Conservation (phyloP, 2,888 invertebrate species). For the Tipula unca region DNA sequence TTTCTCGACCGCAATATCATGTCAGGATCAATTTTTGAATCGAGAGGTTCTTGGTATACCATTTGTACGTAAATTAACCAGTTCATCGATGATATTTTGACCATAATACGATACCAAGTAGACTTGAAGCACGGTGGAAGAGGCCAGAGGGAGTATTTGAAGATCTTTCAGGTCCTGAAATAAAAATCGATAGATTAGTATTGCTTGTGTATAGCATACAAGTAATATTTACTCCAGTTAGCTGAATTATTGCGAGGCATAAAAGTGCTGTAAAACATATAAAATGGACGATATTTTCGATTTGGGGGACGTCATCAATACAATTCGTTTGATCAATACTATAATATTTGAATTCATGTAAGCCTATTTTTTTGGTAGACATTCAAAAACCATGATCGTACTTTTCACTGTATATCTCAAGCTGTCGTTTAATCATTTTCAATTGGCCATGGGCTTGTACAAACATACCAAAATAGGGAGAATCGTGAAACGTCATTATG, state of each 20-base stretch:
- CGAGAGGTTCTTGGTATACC: background rate
- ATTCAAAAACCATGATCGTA: background rate
- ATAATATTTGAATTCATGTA: background rate
- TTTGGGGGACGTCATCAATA: background rate
- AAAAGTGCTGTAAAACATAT: background rate
- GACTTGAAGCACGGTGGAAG: background rate
- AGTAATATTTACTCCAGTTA: background rate
- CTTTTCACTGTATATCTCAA: background rate
- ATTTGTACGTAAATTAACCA: background rate
- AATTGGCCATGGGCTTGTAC: background rate
- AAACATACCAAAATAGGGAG: background rate
- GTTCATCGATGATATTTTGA: background rate
- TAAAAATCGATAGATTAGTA: background rate
- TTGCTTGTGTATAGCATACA: no score
- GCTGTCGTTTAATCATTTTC: background rate
- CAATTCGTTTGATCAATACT: background rate
- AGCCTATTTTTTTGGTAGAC: background rate
- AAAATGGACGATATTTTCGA: background rate
- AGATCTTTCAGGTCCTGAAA: background rate
- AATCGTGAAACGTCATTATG: background rate
- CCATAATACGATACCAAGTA: background rate
- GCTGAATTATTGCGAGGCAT: background rate
- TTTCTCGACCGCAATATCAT: background rate
- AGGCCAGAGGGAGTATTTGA: background rate
- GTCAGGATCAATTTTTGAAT: background rate